Evolutionary conservation across 2,797 vertebrate genomes (phyloP), one percentile per base, ranked within the genome.

Genomic region (Eulemur albifrons): DNA sequence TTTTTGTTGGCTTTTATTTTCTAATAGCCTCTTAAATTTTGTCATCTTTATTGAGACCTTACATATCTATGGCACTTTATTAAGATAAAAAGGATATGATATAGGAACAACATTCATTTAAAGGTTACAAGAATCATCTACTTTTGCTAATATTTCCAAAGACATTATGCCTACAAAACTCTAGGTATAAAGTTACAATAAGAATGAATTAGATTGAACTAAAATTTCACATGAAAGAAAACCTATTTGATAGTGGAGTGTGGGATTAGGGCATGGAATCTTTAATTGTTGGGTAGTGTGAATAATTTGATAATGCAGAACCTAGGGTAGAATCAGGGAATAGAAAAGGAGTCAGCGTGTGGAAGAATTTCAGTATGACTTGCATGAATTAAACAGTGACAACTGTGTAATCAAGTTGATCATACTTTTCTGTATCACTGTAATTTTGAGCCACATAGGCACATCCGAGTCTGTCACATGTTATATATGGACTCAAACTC

Each of bases 301-400:
- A 30, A 21, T 92, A 86, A 85, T 13, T 57, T 95, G 5, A 69
- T 72, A 67, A 94, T 23, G 11, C 1, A 88, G 15, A 95, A 25
- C 3, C 5, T 27, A 48, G 0, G 0, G 1, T 13, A 63, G 5
- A 69, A 27, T 3, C 2, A 38, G 5, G 14, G 43, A 32, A 32
- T 9, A 63, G 20, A 50, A 61, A 79, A 92, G 0, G 38, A 63
- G n/a, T 48, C 11, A 38, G 72, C 1, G 18, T 43, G 21, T 27
- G 43, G 65, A 80, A 88, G 27, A 35, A 77, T 88, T 75, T 67
- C 7, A 30, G 20, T 40, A 38, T 80, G 40, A 88, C 80, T 67
- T 54, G 10, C 32, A 32, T 65, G 21, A 35, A 77, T 72, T 57
- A 93, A 88, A 67, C 3, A 10, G 8, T 3, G 38, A 76, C 12